Evolutionary conservation across 1,140 invertebrate species (phyloP).

Genomic region (Dreissena polymorpha): DNA sequence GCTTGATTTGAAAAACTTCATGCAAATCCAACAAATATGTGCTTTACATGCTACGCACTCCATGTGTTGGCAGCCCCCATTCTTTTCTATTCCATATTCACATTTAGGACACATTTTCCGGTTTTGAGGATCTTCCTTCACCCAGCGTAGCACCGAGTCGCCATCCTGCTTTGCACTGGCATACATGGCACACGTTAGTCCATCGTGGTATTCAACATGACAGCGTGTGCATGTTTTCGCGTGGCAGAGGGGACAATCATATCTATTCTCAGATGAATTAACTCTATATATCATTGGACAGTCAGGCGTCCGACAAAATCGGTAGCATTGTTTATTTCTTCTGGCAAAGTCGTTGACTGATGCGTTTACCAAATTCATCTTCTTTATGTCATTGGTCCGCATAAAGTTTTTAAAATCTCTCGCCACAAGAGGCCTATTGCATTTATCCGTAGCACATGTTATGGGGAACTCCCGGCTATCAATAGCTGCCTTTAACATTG

Average conservation of each 20-base stretch:
- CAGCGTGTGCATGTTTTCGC: slow-evolving; percentile 67
- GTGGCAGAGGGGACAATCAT: slow-evolving; percentile 65
- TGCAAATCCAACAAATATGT: slow-evolving; percentile 71
- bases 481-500: slow-evolving; percentile 55
- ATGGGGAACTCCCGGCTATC: slow-evolving; percentile 63
- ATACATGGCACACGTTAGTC: slow-evolving; percentile 68
- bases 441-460: slow-evolving; percentile 65
- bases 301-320: slow-evolving; percentile 70
- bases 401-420: slow-evolving; percentile 61
- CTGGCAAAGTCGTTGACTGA: slow-evolving; percentile 58
- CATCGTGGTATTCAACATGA: slow-evolving; percentile 64
- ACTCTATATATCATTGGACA: slow-evolving; percentile 69
- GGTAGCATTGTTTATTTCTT: slow-evolving; percentile 57
- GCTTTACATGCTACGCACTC: slow-evolving; percentile 59
- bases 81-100: slow-evolving; percentile 66
- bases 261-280: slow-evolving; percentile 46
- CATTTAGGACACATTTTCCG: slow-evolving; percentile 69
- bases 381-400: slow-evolving; percentile 30
- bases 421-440: slow-evolving; percentile 59
- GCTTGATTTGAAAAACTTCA: slow-evolving; percentile 43
- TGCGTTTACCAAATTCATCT: slow-evolving; percentile 44
- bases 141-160: slow-evolving; percentile 54
- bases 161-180: slow-evolving; percentile 37
- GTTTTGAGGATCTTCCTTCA: slow-evolving; percentile 46
- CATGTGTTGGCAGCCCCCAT: slow-evolving; percentile 68